Evolutionary conservation across 23 tunicate genomes (phyloP), one percentile per base, ranked within the genome.

Genomic region (Trididemnum clinides): DNA sequence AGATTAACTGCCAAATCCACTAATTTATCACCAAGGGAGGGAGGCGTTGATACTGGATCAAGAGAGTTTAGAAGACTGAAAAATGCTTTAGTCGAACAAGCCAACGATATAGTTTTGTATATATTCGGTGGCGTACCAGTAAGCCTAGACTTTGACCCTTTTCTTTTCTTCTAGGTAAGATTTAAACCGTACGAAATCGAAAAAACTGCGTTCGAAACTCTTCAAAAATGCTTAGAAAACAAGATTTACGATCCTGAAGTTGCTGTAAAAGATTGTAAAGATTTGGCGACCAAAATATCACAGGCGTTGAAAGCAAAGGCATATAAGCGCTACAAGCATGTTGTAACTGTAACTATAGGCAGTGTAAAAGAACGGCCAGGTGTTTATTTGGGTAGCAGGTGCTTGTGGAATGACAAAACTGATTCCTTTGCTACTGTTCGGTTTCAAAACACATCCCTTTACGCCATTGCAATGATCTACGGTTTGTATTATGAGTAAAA

Each of bases 381-480:
- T 0, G 96, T 96, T 2, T 96, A 90, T 58, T 62, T 96, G 12
- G 99, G 99, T 34, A 90, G 96, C 78, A 69, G 99, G 57, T 96
- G 99, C 66, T 69, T 96, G 51, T 96, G 99, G 99, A 96, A 96
- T 39, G 99, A 96, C 64, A 88, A 88, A 72, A 96, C 99, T 1
- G 99, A 96, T 72, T 90, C 96, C 5, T 96, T 96, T 64, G 85
- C 90, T 7, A 90, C 99, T 25, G 93, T 96, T 20, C 66, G 96
- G 51, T 96, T 73, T 72, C 88, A 96, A 80, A 96, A 96, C 73
- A 54, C 88, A 6, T 80, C 96, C 5, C 64, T 96, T 3, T 96
- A 96, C 59, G 99, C 99, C 12, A 78, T 96, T 0, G 99, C 99
- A 29, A 91, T 96, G 95, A 91, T 96, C 32, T 91, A 96, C 36